These are phyloP conservation scores for Tetropium fuscum DNA, from an alignment of 2,888 invertebrate species.

Conservation along the genomic window DNA sequence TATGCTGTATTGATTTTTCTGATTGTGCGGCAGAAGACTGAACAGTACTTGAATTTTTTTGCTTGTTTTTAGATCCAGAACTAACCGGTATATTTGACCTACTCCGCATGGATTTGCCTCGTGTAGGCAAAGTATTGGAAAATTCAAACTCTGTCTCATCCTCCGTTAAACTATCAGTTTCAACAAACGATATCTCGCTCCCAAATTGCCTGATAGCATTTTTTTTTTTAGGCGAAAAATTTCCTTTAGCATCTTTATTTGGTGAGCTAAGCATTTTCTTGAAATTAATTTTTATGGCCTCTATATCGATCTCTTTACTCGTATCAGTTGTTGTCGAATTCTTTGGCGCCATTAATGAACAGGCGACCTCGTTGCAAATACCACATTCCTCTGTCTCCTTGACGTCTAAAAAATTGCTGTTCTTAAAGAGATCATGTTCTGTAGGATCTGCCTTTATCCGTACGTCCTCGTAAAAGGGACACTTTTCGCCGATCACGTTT, in stretches of 20 bases:
- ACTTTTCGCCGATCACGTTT: slow-evolving; percentile 25
- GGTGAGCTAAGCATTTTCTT: slow-evolving; percentile 27
- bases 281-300: slow-evolving; percentile 32
- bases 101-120: no score
- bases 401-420: slow-evolving; percentile 11
- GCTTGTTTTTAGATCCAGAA: neutral
- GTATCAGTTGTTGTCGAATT: slow-evolving; percentile 12
- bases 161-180: slow-evolving; percentile 28
- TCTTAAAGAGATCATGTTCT: slow-evolving; percentile 27
- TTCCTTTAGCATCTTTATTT: neutral
- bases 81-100: no score
- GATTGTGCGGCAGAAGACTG: no score
- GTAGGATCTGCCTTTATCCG: slow-evolving; percentile 28
- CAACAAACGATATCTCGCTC: slow-evolving; percentile 18
- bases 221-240: slow-evolving; percentile 1
- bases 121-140: slow-evolving; percentile 17
- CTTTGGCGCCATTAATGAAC: slow-evolving; percentile 22
- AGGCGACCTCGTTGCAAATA: slow-evolving; percentile 13
- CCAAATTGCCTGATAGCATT: neutral
- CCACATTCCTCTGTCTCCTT: slow-evolving; percentile 17
- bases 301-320: slow-evolving; percentile 33
- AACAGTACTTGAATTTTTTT: no score
- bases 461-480: slow-evolving; percentile 20
- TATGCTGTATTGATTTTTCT: neutral
- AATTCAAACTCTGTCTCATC: slow-evolving; percentile 34